Base-by-base conservation (phyloP, 1,140 invertebrate species). In the Agraylea sexmaculata region DNA sequence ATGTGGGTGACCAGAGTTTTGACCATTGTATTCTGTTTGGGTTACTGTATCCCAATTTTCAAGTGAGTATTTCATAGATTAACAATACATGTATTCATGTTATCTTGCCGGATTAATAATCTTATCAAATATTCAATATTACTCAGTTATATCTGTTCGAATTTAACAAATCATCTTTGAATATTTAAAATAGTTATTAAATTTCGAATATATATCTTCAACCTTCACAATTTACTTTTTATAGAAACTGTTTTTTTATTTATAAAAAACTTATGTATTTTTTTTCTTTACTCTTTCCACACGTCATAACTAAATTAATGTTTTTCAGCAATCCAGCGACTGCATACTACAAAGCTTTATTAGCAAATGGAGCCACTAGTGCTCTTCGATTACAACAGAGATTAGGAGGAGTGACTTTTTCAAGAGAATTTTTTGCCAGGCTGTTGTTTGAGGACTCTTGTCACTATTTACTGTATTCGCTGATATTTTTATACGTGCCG, bases 391-490 rank as follows among this genome's bases (percentile, higher is more conserved):
- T 99, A 39, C 91, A 97, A 64, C 93, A 97, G 62, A 74, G 93
- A 42, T 64, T 97, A 34, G 87, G 88, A 13, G 47, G 59, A 21
- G 81, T 94, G 43, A 73, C 80, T 35, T 68, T 95, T 20, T 83
- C 71, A 36, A 66, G 82, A 43, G 79, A 88, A 57, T 96, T 92
- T 59, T 61, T 95, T 20, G 68, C 73, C 8, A 60, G 70, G 5
- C 59, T 98, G 40, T 69, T 95, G 45, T 52, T 79, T 28, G 94
- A 98, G 64, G 94, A 98, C 67, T 93, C 89, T 41, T 91, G 86
- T 50, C 94, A 99, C 61, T 97, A 99, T 59, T 69, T 98, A 37
- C 78, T 96, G 59, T 99, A 86, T 62, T 88, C 88, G 8, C 60
- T 95, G 32, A 89, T 96, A 51, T 97, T 97, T 59, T 70, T 95